Evolutionary conservation across 2,888 invertebrate genomes (phyloP).

Genomic region (Cyaniris semiargus): DNA sequence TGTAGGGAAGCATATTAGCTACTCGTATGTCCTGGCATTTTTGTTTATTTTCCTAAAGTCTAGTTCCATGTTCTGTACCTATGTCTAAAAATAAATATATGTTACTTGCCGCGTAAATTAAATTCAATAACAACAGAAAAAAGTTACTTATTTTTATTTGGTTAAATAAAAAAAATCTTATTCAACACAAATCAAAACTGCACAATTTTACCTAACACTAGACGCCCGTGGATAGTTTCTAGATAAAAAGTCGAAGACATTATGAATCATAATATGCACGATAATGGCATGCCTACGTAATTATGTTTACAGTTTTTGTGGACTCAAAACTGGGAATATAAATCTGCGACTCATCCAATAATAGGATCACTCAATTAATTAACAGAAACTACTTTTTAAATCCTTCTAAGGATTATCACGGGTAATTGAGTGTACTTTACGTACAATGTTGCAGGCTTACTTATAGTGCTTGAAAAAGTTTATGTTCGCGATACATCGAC

Average conservation of each 20-base stretch:
- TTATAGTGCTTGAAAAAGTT: background rate
- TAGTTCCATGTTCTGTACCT: too few relatives aligned
- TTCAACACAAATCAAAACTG: background rate
- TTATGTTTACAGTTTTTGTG: background rate
- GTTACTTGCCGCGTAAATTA: background rate
- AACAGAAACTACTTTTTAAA: background rate
- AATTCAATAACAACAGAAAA: too few relatives aligned
- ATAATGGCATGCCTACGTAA: background rate
- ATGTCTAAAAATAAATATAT: too few relatives aligned
- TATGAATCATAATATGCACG: constrained; percentile 1
- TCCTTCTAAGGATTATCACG: background rate
- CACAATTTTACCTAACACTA: background rate
- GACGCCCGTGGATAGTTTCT: background rate
- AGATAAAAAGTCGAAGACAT: constrained; percentile 2
- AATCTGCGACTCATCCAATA: background rate
- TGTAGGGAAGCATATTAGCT: background rate
- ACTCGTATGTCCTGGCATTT: background rate
- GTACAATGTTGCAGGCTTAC: constrained; percentile 24
- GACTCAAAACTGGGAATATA: background rate
- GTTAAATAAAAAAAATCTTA: too few relatives aligned
- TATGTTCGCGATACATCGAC: constrained; percentile 4
- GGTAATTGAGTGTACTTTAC: constrained; percentile 5
- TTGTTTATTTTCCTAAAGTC: background rate
- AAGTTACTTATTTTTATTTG: too few relatives aligned
- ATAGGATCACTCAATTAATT: constrained; percentile 16